Conservation (phyloP, 2,113 vertebrate genomes). For the Calidris pugnax region DNA sequence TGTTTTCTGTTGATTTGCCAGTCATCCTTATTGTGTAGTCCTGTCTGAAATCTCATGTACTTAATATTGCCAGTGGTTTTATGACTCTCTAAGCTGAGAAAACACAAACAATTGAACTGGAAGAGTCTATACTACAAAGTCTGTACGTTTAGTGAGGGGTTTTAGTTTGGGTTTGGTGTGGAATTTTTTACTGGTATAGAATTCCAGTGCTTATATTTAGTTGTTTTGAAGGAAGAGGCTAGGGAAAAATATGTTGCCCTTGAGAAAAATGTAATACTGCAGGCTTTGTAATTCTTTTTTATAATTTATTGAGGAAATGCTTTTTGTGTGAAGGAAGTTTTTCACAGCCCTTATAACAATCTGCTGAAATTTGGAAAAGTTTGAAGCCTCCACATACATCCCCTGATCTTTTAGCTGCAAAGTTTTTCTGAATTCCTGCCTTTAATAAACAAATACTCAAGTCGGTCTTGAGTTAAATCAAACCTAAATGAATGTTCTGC, state of each 20-base stretch:
- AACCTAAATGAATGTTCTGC: background rate
- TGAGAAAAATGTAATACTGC: background rate
- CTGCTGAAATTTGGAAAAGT: background rate
- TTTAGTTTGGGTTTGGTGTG: background rate
- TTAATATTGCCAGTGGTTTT: background rate
- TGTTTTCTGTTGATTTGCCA: background rate
- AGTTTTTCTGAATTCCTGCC: background rate
- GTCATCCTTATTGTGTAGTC: background rate
- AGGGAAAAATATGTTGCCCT: background rate
- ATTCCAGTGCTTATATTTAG: background rate
- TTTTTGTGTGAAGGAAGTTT: background rate
- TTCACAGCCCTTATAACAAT: background rate
- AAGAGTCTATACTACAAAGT: background rate
- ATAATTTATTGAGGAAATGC: background rate
- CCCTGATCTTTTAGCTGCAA: background rate
- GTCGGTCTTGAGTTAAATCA: background rate
- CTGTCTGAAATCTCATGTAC: background rate
- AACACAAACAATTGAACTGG: background rate
- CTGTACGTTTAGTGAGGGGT: rapidly evolving
- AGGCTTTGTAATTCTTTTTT: background rate
- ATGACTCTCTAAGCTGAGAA: background rate
- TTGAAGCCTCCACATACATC: background rate
- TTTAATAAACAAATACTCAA: background rate
- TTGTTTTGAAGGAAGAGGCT: background rate
- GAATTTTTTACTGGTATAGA: background rate